A percentile compares a stretch with the other conserved stretches of the same genome.
phyloP scores from a whole-genome alignment of 1,140 invertebrate species.

The Tetranychus cinnabarinus region DNA sequence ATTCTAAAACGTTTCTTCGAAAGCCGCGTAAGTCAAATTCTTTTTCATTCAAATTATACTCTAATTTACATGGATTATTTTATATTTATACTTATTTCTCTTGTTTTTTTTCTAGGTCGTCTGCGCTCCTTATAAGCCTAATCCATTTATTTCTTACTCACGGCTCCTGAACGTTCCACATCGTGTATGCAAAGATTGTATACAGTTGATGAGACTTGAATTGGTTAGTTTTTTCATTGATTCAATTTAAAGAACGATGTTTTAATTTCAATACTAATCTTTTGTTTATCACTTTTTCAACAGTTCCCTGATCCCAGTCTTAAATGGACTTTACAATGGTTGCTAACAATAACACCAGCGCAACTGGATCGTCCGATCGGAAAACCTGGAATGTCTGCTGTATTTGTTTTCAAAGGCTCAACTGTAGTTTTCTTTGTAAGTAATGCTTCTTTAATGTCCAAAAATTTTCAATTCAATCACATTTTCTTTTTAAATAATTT shows the following conservation, averaged over 20 bases:
- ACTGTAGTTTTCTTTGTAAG: slow-evolving; percentile 68
- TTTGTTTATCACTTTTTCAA: slow-evolving; percentile 6
- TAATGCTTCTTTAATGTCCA: background rate
- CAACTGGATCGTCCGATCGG: slow-evolving; percentile 40
- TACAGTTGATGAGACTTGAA: slow-evolving; percentile 64
- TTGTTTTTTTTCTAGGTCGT: slow-evolving; percentile 18
- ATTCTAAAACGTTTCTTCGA: slow-evolving; percentile 81
- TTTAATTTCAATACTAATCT: background rate
- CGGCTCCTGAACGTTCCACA: slow-evolving; percentile 52
- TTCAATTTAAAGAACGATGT: background rate
- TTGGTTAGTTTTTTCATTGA: slow-evolving; percentile 24
- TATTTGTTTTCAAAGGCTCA: slow-evolving; percentile 44
- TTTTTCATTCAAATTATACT: background rate
- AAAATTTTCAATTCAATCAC: background rate
- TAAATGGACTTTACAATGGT: slow-evolving; percentile 70
- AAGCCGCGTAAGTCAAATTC: slow-evolving; percentile 32
- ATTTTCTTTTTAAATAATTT: slow-evolving; percentile 20
- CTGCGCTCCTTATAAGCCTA: slow-evolving; percentile 63
- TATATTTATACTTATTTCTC: background rate
- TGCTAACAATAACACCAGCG: slow-evolving; percentile 63
- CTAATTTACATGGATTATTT: background rate
- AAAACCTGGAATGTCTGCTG: slow-evolving; percentile 54
- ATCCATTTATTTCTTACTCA: slow-evolving; percentile 54
- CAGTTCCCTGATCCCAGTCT: slow-evolving; percentile 33
- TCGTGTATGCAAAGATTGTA: slow-evolving; percentile 66